Evolutionary conservation across 2,113 vertebrate genomes (phyloP).

Genomic region (Leucopternis melanops): DNA sequence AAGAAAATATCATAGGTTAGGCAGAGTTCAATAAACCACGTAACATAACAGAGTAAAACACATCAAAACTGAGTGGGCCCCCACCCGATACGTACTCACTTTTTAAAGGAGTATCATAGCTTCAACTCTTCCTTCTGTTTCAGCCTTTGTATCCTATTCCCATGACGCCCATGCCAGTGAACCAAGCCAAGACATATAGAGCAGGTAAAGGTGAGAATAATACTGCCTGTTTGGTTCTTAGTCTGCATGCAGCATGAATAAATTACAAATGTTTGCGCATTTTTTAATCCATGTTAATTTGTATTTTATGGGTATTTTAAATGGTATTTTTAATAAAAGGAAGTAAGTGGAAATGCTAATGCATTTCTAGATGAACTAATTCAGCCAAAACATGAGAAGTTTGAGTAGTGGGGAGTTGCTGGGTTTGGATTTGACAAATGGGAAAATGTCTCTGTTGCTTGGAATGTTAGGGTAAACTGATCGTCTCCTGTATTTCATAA

Average conservation of each 20-base stretch:
- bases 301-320: not conserved
- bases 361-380: not conserved
- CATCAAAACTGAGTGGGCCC: not conserved
- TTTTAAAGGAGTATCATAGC: not conserved
- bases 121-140: conserved; percentile 53
- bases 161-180: conserved; percentile 96
- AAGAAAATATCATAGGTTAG: not conserved
- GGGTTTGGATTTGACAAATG: not conserved
- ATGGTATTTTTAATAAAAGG: not conserved
- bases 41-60: not conserved
- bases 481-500: not conserved
- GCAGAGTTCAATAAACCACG: not conserved
- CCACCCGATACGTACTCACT: not conserved
- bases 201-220: conserved; percentile 99
- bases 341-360: not conserved
- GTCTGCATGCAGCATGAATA: conserved; percentile 70
- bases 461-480: not conserved
- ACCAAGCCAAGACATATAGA: conserved; percentile 99
- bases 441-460: not conserved
- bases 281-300: not conserved
- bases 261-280: not conserved
- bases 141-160: conserved; percentile 96
- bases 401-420: not conserved
- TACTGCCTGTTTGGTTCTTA: conserved; percentile 70
- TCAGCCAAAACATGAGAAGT: not conserved